Evolutionary conservation across 2,888 invertebrate genomes (phyloP).

Genomic region (Cacoxenus indagator): DNA sequence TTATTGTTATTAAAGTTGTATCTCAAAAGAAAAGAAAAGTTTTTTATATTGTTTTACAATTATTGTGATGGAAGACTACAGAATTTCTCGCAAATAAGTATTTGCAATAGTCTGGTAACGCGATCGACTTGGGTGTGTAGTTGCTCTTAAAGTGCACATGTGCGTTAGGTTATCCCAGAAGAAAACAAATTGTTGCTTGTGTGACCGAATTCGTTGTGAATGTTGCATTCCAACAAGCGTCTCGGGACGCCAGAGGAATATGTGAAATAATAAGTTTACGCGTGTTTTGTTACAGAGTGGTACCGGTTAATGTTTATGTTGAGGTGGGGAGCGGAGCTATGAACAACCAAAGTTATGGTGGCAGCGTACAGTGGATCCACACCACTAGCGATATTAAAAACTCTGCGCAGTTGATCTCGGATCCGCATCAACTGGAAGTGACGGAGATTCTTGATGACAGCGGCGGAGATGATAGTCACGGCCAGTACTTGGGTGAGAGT

Average conservation of each 20-base stretch:
- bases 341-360: conserved; percentile 57
- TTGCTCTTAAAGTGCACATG: conserved; percentile 27
- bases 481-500: conserved; percentile 41
- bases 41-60: no score
- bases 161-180: not conserved
- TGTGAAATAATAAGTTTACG: conserved; percentile 9
- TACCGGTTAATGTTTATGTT: not conserved
- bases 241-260: conserved; percentile 30
- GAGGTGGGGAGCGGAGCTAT: conserved; percentile 42
- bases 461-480: conserved; percentile 33
- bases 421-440: conserved; percentile 43
- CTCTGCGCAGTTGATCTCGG: conserved; percentile 38
- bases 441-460: conserved; percentile 52
- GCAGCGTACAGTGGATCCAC: conserved; percentile 67
- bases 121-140: not conserved
- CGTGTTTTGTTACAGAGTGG: not conserved
- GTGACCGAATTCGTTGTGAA: conserved; percentile 27
- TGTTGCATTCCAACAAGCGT: no score
- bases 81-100: not conserved
- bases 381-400: conserved; percentile 46
- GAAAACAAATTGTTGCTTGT: conserved; percentile 50
- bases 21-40: no score
- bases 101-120: conserved; percentile 42
- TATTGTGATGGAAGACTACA: no score
- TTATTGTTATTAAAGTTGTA: no score